Evolutionary conservation across 2,797 vertebrate species (phyloP).

Genomic region (Champsocephalus esox): DNA sequence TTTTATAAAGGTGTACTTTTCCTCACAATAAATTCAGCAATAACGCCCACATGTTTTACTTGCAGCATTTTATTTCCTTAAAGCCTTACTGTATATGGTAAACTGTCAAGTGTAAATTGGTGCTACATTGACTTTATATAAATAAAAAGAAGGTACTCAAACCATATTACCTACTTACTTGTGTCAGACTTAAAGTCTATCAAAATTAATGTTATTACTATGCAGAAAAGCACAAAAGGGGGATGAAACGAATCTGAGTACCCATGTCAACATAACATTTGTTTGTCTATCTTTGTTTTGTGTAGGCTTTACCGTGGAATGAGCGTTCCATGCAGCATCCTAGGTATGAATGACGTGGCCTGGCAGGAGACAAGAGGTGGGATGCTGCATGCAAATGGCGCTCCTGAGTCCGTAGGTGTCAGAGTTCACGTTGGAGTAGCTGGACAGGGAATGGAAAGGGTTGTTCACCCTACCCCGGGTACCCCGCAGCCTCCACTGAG

Average conservation of each 20-base stretch:
- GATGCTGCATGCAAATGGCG: conserved; percentile 84
- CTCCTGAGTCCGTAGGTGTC: conserved; percentile 79
- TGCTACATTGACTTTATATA: not conserved
- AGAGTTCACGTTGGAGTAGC: conserved; percentile 74
- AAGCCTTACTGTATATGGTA: not conserved
- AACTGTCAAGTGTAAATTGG: not conserved
- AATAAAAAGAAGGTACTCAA: not conserved
- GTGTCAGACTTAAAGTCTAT: not conserved
- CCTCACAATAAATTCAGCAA: not conserved
- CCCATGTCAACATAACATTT: not conserved
- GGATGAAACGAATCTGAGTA: not conserved
- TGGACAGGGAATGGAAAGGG: conserved; percentile 79
- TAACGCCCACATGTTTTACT: not conserved
- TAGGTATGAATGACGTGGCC: conserved; percentile 88
- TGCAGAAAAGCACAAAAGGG: not conserved
- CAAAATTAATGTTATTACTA: not conserved
- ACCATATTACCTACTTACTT: not conserved
- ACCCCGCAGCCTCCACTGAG: conserved; percentile 80
- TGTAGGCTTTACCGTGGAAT: conserved; percentile 84
- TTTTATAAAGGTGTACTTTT: not conserved
- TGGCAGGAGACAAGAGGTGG: conserved; percentile 88
- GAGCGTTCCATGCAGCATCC: conserved; percentile 87
- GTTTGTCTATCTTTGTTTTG: not conserved
- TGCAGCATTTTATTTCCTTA: not conserved
- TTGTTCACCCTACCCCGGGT: conserved; percentile 68